Evolutionary conservation across 2,888 invertebrate genomes (phyloP).

Genomic region (Poecilus cupreus): DNA sequence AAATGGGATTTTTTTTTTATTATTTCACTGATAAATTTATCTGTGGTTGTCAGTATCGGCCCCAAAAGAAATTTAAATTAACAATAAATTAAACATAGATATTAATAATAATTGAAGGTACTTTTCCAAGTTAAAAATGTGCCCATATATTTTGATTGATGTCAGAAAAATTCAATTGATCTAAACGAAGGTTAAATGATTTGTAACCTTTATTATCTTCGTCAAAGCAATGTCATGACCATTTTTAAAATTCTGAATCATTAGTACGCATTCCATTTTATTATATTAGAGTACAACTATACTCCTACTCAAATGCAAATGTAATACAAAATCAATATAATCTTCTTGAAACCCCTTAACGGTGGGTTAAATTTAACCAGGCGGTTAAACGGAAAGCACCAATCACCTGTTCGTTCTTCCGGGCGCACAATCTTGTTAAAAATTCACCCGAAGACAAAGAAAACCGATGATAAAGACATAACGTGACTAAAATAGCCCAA

Average conservation of each 20-base stretch:
- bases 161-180: neutral
- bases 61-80: no score
- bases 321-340: constrained; percentile 29
- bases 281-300: neutral
- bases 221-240: neutral
- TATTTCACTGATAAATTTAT: no score
- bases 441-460: neutral
- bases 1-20: no score
- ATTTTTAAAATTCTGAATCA: neutral
- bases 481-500: neutral
- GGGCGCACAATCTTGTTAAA: neutral
- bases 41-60: no score
- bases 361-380: constrained; percentile 16
- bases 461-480: neutral
- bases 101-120: no score
- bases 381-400: neutral
- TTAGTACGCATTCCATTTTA: neutral
- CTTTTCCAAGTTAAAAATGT: neutral
- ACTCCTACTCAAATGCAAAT: neutral
- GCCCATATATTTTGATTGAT: constrained; percentile 8
- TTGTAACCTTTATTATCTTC: constrained; percentile 1
- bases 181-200: constrained; percentile 17
- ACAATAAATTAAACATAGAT: no score
- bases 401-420: neutral
- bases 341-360: constrained; percentile 14